A percentile compares a stretch with the other conserved stretches of the same genome.
These are phyloP conservation scores for Apeira syringaria DNA, from an alignment of 2,888 invertebrate species.

Conservation along the genomic window DNA sequence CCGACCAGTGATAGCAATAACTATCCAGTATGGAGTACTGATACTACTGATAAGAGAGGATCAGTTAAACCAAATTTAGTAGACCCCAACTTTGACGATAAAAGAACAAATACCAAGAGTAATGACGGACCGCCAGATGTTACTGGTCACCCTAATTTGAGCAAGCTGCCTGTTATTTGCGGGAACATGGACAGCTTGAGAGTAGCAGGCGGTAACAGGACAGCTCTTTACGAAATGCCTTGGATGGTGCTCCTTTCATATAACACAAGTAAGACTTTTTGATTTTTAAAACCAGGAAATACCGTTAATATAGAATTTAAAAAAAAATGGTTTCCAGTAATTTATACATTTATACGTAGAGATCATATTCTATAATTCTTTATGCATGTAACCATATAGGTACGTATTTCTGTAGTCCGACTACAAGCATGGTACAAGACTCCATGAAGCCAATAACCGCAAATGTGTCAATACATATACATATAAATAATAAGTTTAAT, in stretches of 20 bases:
- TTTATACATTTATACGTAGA: no score
- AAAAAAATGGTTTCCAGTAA: no score
- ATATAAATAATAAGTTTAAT: no score
- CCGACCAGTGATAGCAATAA: not conserved
- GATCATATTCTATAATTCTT: no score
- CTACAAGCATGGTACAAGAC: no score
- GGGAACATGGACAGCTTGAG: constrained; percentile 80
- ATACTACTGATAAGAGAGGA: not conserved
- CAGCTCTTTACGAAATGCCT: constrained; percentile 86
- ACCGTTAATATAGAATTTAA: no score
- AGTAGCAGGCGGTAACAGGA: constrained; percentile 85
- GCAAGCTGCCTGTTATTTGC: constrained; percentile 68
- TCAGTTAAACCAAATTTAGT: constrained; percentile 1
- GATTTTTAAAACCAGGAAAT: no score
- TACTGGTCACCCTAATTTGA: constrained; percentile 37
- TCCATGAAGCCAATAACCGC: no score
- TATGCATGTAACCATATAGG: no score
- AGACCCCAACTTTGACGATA: constrained; percentile 9
- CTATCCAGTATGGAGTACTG: constrained; percentile 10
- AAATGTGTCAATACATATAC: no score
- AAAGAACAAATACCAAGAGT: not conserved
- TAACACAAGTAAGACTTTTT: constrained; percentile 56
- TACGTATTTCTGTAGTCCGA: no score
- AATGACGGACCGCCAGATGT: constrained; percentile 24
- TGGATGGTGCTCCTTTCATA: constrained; percentile 91